These are phyloP conservation scores for Oppia nitens DNA, from an alignment of 1,140 invertebrate genomes.

Conservation along the genomic window DNA sequence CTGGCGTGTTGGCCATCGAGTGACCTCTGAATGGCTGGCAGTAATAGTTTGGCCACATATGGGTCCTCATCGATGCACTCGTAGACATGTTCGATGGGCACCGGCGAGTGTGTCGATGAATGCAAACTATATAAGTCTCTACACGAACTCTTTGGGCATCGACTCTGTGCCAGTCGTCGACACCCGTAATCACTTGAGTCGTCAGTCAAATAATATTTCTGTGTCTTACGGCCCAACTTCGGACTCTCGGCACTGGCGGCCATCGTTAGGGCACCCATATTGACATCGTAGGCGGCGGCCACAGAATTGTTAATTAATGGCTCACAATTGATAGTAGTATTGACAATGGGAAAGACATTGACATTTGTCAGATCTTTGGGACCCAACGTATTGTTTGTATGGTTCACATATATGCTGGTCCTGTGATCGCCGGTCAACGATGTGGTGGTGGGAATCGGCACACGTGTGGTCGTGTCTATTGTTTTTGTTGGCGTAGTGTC, in stretches of 20 bases:
- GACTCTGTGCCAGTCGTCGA: constrained; percentile 1
- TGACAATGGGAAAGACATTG: background rate
- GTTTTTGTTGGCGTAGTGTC: background rate
- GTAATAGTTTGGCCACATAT: constrained; percentile 14
- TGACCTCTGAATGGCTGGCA: constrained; percentile 11
- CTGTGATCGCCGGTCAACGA: background rate
- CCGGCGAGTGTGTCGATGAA: background rate
- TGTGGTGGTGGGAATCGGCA: background rate
- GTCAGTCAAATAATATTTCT: background rate
- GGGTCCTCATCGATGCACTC: constrained; percentile 18
- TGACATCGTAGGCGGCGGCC: background rate
- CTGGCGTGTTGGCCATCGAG: constrained; percentile 4
- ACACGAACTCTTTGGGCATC: background rate
- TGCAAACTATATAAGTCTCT: background rate
- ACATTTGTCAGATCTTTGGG: background rate
- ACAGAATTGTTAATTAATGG: background rate
- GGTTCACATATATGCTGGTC: background rate
- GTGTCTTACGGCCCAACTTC: background rate
- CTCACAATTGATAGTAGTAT: background rate
- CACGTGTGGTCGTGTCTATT: background rate
- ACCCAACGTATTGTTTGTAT: background rate
- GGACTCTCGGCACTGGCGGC: constrained; percentile 1
- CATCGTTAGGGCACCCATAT: no score
- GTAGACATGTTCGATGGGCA: constrained; percentile 14
- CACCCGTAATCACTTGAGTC: constrained; percentile 8